Conservation (phyloP, 2,797 vertebrate genomes). For the Balearica regulorum region DNA sequence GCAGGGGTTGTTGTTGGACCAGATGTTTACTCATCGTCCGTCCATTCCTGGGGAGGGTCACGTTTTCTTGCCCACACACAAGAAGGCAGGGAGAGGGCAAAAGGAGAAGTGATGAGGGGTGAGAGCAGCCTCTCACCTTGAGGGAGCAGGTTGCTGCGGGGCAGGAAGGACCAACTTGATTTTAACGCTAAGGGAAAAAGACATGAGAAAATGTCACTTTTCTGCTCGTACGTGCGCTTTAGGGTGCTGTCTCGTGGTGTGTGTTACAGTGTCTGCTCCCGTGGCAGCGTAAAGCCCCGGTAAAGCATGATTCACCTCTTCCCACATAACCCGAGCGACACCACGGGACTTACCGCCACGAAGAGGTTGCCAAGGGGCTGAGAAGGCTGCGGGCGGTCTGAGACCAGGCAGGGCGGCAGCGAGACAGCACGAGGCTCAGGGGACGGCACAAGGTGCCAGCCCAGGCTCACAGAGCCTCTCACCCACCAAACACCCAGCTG, state of each 20-base stretch:
- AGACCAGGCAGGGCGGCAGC: neutral
- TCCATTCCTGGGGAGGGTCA: fast-evolving
- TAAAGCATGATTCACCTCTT: neutral
- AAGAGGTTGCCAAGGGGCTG: neutral
- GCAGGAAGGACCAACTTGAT: neutral
- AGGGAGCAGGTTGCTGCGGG: neutral
- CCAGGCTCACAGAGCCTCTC: neutral
- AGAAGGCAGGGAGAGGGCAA: neutral
- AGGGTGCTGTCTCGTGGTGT: neutral
- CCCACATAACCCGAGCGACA: neutral
- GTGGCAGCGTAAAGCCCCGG: neutral
- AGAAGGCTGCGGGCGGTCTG: neutral
- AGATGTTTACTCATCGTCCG: neutral
- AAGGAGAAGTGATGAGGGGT: fast-evolving
- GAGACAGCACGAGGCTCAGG: neutral
- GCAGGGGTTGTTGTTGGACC: neutral
- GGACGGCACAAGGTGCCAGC: neutral
- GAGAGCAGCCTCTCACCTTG: neutral
- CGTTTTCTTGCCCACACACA: fast-evolving
- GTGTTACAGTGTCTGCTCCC: neutral
- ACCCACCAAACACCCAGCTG: fast-evolving
- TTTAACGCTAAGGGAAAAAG: neutral
- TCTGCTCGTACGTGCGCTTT: neutral
- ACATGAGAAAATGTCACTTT: neutral
- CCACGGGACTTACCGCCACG: neutral